Conservation (phyloP, 2,888 invertebrate species). For the Scaptomyza polygonia region DNA sequence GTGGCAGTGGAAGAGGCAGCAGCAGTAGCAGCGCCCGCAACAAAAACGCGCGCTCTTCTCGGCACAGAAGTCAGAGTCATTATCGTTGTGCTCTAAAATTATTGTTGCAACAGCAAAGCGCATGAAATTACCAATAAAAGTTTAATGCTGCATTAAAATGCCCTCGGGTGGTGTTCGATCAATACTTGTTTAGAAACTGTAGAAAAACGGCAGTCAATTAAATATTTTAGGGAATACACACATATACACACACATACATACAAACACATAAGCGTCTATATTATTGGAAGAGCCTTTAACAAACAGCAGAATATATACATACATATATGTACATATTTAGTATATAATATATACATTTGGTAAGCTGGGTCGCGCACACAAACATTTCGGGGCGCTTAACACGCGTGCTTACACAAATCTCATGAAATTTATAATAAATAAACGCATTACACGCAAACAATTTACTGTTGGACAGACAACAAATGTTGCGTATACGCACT, state of each 20-base stretch:
- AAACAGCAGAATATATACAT: conserved; percentile 1
- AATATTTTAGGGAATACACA: conserved; percentile 50
- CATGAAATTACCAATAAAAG: conserved; percentile 67
- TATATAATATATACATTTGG: conserved; percentile 22
- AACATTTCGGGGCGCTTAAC: conserved; percentile 20
- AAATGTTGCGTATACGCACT: conserved; percentile 47
- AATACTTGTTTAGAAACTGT: conserved; percentile 46
- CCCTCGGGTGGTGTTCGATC: conserved; percentile 54
- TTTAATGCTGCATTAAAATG: conserved; percentile 72
- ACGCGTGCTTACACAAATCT: conserved; percentile 55
- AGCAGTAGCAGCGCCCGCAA: conserved; percentile 7
- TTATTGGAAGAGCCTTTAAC: conserved; percentile 26
- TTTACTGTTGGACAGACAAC: conserved; percentile 51
- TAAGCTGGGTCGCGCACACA: conserved; percentile 32
- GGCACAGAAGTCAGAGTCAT: conserved; percentile 33
- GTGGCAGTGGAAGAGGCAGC: neutral
- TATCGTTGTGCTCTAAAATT: conserved; percentile 46
- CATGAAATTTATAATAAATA: conserved; percentile 63
- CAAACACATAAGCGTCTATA: conserved; percentile 15
- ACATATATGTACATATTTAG: neutral
- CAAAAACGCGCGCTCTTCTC: conserved; percentile 34
- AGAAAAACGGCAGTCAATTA: conserved; percentile 63
- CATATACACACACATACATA: conserved; percentile 14
- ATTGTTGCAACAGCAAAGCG: conserved; percentile 50
- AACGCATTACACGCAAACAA: conserved; percentile 61